Percentiles rank a stretch among this genome's conserved stretches.
These are phyloP conservation scores for Misgurnus anguillicaudatus DNA, from an alignment of 2,113 vertebrate species.

Conservation along the genomic window DNA sequence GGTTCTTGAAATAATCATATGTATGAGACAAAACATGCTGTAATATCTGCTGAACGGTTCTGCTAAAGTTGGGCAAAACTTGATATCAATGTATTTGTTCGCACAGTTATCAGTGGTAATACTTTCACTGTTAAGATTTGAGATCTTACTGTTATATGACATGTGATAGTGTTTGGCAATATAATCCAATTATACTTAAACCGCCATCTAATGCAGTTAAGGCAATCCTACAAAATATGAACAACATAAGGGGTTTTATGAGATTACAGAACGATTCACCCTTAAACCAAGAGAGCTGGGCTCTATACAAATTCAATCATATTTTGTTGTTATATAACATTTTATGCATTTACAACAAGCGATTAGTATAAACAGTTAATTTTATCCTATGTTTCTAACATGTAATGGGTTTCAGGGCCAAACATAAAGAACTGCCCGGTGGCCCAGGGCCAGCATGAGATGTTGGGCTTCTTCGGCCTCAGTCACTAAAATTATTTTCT, in stretches of 20 bases:
- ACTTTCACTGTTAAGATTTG: not conserved
- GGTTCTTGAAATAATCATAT: not conserved
- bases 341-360: too few relatives aligned
- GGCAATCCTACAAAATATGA: not conserved
- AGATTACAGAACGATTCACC: conserved; percentile 7
- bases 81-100: not conserved
- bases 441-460: too few relatives aligned
- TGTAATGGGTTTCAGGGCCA: too few relatives aligned
- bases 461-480: too few relatives aligned
- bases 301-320: not conserved
- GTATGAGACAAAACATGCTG: too few relatives aligned
- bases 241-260: not conserved
- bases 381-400: too few relatives aligned
- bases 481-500: too few relatives aligned
- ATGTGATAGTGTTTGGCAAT: conserved; percentile 1
- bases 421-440: too few relatives aligned
- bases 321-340: too few relatives aligned
- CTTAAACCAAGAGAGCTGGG: not conserved
- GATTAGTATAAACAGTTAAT: too few relatives aligned
- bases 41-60: not conserved
- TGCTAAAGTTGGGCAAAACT: not conserved
- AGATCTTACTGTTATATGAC: not conserved
- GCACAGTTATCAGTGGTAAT: not conserved
- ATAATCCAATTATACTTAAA: conserved; percentile 1
- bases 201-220: not conserved